Conservation (phyloP, 2,797 vertebrate genomes). For the Sebastes baramenuke region DNA sequence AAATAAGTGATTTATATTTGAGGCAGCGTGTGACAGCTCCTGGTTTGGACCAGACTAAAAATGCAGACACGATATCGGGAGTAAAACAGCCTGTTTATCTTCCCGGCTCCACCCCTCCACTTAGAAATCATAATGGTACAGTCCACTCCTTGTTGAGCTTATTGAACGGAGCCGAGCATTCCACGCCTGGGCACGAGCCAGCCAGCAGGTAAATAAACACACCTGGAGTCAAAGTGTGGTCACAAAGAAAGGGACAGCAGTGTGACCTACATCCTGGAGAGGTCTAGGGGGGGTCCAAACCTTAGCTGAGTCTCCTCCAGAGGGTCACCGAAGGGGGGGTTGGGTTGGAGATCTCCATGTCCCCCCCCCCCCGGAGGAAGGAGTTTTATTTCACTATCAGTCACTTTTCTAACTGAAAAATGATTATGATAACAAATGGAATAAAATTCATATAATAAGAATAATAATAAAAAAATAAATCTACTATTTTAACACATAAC, state of each 20-base stretch:
- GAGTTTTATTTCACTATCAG: background rate
- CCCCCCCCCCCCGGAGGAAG: background rate
- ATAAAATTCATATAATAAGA: accelerated
- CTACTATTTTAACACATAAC: too few species aligned
- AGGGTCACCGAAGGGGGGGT: background rate
- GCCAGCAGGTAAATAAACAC: constrained; percentile 54
- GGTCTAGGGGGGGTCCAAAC: background rate
- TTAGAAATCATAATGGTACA: constrained; percentile 57
- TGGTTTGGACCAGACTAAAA: background rate
- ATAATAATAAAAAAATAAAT: background rate
- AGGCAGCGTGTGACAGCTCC: accelerated
- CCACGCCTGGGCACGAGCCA: constrained; percentile 24
- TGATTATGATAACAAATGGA: background rate
- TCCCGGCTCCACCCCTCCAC: background rate
- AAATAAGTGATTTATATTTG: accelerated
- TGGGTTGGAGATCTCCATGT: background rate
- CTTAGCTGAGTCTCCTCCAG: background rate
- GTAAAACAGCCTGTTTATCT: background rate
- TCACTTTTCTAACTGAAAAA: background rate
- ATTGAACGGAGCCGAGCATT: constrained; percentile 51
- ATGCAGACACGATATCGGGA: too few species aligned
- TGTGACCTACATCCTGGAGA: background rate
- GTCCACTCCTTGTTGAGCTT: constrained; percentile 54
- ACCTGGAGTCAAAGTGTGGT: constrained; percentile 19
- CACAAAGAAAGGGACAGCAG: background rate